A percentile compares a stretch with the other conserved stretches of the same genome.
Evolutionary conservation across 2,113 vertebrate species (phyloP).

Genomic region (Oreochromis aureus): DNA sequence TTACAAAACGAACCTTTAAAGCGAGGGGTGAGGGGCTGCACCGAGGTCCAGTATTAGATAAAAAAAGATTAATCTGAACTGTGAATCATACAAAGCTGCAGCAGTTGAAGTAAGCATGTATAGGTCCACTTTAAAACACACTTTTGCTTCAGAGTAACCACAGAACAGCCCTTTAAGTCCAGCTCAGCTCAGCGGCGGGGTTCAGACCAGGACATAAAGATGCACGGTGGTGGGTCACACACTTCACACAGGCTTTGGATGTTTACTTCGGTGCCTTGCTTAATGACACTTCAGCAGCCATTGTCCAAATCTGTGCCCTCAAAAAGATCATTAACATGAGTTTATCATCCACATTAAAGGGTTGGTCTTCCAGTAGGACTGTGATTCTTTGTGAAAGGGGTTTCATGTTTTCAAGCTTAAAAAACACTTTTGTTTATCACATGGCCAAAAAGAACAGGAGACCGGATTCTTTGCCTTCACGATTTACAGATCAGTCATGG

Average conservation of each 20-base stretch:
- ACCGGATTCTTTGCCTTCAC: not conserved
- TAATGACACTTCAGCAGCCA: not conserved
- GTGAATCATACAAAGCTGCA: not conserved
- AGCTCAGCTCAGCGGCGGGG: not conserved
- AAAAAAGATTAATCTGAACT: not conserved
- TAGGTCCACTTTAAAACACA: not conserved
- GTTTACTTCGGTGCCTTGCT: not conserved
- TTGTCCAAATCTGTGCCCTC: not conserved
- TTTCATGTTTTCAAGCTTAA: not conserved
- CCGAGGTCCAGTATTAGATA: not conserved
- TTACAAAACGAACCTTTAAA: not conserved
- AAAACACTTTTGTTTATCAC: not conserved
- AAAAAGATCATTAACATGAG: not conserved
- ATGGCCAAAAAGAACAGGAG: not conserved
- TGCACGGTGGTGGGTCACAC: not conserved
- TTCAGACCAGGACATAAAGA: not conserved
- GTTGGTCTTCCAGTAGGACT: not conserved
- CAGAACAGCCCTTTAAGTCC: not conserved
- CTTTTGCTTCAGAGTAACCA: not conserved
- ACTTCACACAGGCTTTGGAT: not conserved
- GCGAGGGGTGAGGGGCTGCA: not conserved
- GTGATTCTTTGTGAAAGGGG: not conserved
- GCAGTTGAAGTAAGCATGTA: not conserved
- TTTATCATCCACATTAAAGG: not conserved
- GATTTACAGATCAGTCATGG: not conserved